Evolutionary conservation across 2,113 vertebrate species (phyloP).

Genomic region (Epinephelus cyanopodus): DNA sequence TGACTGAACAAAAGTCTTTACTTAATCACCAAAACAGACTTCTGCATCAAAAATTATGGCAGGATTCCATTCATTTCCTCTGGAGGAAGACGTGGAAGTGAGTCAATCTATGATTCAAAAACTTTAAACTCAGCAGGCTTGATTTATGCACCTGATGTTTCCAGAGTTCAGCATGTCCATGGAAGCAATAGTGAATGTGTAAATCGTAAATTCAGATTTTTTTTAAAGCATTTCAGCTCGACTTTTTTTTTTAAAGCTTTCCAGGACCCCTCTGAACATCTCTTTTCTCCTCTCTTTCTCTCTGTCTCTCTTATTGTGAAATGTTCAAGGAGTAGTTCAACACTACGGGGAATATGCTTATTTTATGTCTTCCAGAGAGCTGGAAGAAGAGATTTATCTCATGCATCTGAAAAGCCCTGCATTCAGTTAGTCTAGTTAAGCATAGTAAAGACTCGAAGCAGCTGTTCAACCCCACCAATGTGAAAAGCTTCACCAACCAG

Average conservation of each 20-base stretch:
- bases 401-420: neutral
- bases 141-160: slow-evolving; percentile 8
- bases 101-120: slow-evolving; percentile 8
- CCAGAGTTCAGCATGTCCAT: neutral
- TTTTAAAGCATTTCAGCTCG: neutral
- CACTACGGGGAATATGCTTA: too few species aligned
- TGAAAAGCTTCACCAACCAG: too few species aligned
- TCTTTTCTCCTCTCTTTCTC: neutral
- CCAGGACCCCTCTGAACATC: neutral
- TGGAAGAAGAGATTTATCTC: neutral
- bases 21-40: neutral
- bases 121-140: slow-evolving; percentile 10
- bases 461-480: too few species aligned
- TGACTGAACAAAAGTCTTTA: neutral
- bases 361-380: neutral
- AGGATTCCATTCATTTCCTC: neutral
- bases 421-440: too few species aligned
- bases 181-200: slow-evolving; percentile 13
- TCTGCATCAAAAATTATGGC: neutral
- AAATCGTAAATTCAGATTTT: neutral
- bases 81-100: neutral
- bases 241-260: neutral
- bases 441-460: too few species aligned
- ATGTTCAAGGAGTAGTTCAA: neutral
- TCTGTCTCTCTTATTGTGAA: neutral